Evolutionary conservation across 2,797 vertebrate species (phyloP), one percentile per base, ranked within the genome.

Genomic region (Lophius americanus): DNA sequence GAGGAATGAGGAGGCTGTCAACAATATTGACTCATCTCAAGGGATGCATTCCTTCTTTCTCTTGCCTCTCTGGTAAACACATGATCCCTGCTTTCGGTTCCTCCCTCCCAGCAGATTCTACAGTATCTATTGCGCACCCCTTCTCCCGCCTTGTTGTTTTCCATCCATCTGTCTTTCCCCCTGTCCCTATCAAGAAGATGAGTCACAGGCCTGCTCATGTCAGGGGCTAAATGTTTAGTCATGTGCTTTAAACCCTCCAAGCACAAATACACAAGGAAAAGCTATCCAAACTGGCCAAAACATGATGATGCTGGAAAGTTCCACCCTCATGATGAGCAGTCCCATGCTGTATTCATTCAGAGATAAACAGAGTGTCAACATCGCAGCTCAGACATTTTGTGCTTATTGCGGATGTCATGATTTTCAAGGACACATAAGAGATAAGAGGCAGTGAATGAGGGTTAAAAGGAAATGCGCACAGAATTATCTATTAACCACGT

Each of bases 221-320:
- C 85, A 84, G 81, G 64, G 76, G 84, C 83, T 94, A 95, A 95
- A 95, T 95, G 94, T 95, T 95, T 95, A 93, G 94, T 95, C 93
- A 94, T 94, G 91, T 93, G 92, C 93, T 82, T 85, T 94, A 91
- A 89, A 87, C 90, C 78, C 35, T 90, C 81, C n/a, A 44, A 84
- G 69, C 70, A 69, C 71, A 85, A 81, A 85, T 53, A 63, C 73
- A 68, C 56, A 48, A 61, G 11, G 37, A 53, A 64, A 76, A 56
- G 56, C 2, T 39, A 68, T 69, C 76, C 65, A 73, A 81, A 83
- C 65, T 39, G 66, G 72, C 79, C 76, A 85, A 91, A 41, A 84
- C 70, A 60, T 61, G 83, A 89, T 87, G 82, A 84, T 57, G 71
- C 70, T 70, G 83, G 76, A 90, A 88, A 69, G 89, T 91, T 91